These are phyloP conservation scores for Phallusia fumigata DNA, from an alignment of 23 tunicate genomes.

Conservation along the genomic window DNA sequence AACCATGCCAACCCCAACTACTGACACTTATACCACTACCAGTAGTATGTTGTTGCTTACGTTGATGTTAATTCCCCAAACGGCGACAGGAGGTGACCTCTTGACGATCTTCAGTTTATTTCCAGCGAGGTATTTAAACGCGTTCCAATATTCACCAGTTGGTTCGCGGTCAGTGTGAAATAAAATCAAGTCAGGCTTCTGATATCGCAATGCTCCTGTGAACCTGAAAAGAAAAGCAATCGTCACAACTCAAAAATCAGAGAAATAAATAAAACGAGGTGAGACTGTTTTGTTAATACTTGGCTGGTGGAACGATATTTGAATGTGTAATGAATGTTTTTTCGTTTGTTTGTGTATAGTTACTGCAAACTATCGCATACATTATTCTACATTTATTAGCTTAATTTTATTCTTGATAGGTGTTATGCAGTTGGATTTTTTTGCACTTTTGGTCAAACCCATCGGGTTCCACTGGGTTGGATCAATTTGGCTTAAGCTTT, in stretches of 20 bases:
- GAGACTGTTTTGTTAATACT: too few species aligned
- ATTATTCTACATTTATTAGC: too few species aligned
- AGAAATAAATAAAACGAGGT: neutral
- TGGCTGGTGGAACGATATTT: too few species aligned
- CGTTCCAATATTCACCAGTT: conserved; percentile 44
- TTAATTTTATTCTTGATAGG: too few species aligned
- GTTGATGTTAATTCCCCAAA: conserved; percentile 41
- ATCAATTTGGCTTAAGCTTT: too few species aligned
- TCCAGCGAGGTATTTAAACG: conserved; percentile 31
- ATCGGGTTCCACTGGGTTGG: too few species aligned
- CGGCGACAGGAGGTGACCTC: conserved; percentile 48
- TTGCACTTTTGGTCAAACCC: too few species aligned
- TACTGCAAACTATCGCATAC: too few species aligned
- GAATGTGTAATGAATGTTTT: too few species aligned
- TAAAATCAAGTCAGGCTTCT: conserved; percentile 53
- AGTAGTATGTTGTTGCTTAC: conserved; percentile 15
- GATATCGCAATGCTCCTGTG: conserved; percentile 36
- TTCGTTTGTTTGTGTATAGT: too few species aligned
- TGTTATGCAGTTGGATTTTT: too few species aligned
- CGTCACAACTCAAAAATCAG: neutral
- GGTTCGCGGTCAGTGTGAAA: conserved; percentile 79
- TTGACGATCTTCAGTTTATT: conserved; percentile 39
- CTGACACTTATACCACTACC: neutral
- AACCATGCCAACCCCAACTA: neutral
- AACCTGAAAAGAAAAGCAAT: conserved; percentile 19